A percentile compares a stretch with the other conserved stretches of the same genome.
These are phyloP conservation scores for Orthonevra nobilis DNA, from an alignment of 2,888 invertebrate genomes.

Conservation along the genomic window DNA sequence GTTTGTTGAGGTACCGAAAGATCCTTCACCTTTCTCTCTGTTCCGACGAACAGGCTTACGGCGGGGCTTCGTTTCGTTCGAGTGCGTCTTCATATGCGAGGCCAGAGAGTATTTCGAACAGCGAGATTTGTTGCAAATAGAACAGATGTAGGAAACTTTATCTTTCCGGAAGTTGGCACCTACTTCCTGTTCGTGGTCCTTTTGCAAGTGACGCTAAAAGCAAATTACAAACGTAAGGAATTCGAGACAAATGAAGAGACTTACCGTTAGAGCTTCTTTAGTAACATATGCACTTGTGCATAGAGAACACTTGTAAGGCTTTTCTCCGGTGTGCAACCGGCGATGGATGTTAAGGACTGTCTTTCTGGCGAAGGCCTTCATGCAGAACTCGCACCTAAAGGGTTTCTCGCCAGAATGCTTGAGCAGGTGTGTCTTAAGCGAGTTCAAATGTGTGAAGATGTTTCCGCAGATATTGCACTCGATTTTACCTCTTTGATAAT, in stretches of 20 bases:
- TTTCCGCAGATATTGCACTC: slow-evolving; percentile 71
- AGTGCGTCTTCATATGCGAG: slow-evolving; percentile 67
- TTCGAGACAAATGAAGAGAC: no score
- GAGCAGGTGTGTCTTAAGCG: slow-evolving; percentile 67
- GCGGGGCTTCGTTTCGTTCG: slow-evolving; percentile 29
- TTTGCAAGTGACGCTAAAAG: slow-evolving; percentile 65
- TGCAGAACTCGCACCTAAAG: slow-evolving; percentile 70
- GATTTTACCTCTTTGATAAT: slow-evolving; percentile 41
- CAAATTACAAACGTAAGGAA: no score
- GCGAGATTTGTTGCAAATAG: slow-evolving; percentile 61
- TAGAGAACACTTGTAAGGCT: slow-evolving; percentile 68
- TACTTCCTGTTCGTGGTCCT: slow-evolving; percentile 62
- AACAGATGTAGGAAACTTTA: slow-evolving; percentile 59
- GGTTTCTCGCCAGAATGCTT: slow-evolving; percentile 71
- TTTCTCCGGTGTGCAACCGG: slow-evolving; percentile 70
- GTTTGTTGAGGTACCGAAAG: background rate
- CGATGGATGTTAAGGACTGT: slow-evolving; percentile 71
- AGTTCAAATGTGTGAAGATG: slow-evolving; percentile 68
- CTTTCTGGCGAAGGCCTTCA: slow-evolving; percentile 68
- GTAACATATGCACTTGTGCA: slow-evolving; percentile 67
- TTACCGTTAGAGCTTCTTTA: slow-evolving; percentile 68
- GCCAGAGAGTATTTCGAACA: slow-evolving; percentile 66
- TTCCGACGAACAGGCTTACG: slow-evolving; percentile 27
- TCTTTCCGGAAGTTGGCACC: slow-evolving; percentile 59
- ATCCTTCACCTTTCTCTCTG: slow-evolving; percentile 17